Conservation (phyloP, 1,140 invertebrate genomes). For the Caenorhabditis latens region DNA sequence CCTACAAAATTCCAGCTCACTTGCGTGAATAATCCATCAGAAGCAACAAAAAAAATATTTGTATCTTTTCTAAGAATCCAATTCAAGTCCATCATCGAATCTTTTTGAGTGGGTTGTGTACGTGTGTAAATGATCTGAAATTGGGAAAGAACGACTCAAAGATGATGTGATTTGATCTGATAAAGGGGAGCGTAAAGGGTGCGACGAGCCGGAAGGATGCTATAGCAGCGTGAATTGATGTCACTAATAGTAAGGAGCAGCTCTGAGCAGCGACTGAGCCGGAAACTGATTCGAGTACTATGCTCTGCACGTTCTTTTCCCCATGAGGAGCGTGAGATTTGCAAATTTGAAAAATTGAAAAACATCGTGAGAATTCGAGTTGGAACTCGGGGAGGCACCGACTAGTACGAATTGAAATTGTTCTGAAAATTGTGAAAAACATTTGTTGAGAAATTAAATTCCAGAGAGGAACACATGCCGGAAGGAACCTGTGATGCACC, state of each 20-base stretch:
- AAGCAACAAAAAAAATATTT: too few species aligned
- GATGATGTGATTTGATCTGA: conserved; percentile 54
- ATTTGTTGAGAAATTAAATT: background rate
- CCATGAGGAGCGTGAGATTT: conserved; percentile 29
- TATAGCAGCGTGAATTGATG: conserved; percentile 5
- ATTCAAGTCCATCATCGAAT: too few species aligned
- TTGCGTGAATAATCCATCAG: background rate
- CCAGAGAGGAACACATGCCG: background rate
- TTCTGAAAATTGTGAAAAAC: background rate
- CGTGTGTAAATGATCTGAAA: conserved; percentile 19
- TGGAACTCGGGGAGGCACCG: background rate
- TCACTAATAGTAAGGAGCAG: background rate
- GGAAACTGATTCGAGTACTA: conserved; percentile 46
- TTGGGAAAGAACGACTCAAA: background rate
- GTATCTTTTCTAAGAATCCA: background rate
- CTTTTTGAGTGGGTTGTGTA: conserved; percentile 24
- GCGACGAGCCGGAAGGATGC: conserved; percentile 15
- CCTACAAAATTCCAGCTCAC: conserved; percentile 31
- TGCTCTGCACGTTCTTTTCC: conserved; percentile 18
- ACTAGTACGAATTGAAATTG: background rate
- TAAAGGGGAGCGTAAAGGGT: background rate
- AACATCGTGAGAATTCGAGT: conserved; percentile 25
- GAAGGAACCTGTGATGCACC: background rate
- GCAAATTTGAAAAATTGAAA: conserved; percentile 42
- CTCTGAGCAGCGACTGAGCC: conserved; percentile 3